A percentile compares a stretch with the other conserved stretches of the same genome.
Evolutionary conservation across 1,140 invertebrate species (phyloP).

Genomic region (Whitmania pigra): DNA sequence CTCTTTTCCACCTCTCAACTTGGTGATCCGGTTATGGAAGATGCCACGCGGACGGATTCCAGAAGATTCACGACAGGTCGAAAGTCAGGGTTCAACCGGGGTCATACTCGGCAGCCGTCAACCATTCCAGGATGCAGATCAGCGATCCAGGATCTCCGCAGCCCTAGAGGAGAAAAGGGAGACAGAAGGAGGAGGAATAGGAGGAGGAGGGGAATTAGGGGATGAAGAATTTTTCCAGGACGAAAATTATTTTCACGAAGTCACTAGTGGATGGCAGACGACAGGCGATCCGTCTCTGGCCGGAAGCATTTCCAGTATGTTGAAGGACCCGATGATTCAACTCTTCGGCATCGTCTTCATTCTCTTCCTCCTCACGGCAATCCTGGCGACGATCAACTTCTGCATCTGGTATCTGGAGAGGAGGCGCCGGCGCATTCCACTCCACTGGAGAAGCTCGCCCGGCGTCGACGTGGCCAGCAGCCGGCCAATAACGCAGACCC

Average conservation of each 20-base stretch:
- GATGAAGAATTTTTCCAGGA: slow-evolving; percentile 5
- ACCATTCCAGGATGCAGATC: no score
- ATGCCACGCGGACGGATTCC: no score
- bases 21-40: no score
- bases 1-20: no score
- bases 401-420: slow-evolving; percentile 21
- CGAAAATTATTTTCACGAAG: not conserved
- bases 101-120: no score
- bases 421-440: not conserved
- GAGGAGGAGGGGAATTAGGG: not conserved
- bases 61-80: no score
- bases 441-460: slow-evolving; percentile 15
- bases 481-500: not conserved
- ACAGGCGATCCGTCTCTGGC: not conserved
- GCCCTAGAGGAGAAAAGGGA: not conserved
- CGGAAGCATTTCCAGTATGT: not conserved
- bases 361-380: slow-evolving; percentile 17
- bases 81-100: no score
- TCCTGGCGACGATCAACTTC: slow-evolving; percentile 14
- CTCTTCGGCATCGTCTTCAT: slow-evolving; percentile 19
- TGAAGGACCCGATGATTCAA: not conserved
- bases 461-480: not conserved
- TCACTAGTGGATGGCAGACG: not conserved
- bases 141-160: no score
- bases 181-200: not conserved